phyloP scores from a whole-genome alignment of 2,113 vertebrate species.

The Podarcis cretensis region DNA sequence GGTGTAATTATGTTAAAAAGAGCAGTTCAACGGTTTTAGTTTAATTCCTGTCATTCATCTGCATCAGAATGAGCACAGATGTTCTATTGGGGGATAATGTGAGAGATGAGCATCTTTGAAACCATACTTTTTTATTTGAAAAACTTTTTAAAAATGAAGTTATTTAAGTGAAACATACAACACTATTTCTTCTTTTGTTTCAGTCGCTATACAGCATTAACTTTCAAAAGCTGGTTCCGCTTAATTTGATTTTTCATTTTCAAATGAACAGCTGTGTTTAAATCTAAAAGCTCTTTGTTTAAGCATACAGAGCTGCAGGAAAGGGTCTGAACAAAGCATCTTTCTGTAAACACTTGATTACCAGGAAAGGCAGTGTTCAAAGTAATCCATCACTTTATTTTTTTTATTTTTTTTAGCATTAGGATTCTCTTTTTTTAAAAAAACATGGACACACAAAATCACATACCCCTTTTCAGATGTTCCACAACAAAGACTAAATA shows the following conservation, averaged over 20 bases:
- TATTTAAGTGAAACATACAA: conserved; percentile 76
- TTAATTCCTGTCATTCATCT: conserved; percentile 78
- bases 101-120: conserved; percentile 73
- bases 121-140: conserved; percentile 61
- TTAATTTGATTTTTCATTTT: conserved; percentile 82
- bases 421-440: conserved; percentile 44
- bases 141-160: conserved; percentile 78
- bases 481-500: conserved; percentile 53
- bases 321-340: conserved; percentile 75
- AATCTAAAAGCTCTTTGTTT: conserved; percentile 82
- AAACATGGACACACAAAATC: conserved; percentile 15
- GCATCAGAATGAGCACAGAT: conserved; percentile 80
- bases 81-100: conserved; percentile 73
- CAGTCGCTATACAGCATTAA: conserved; percentile 73
- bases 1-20: conserved; percentile 82
- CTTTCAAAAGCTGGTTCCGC: conserved; percentile 80
- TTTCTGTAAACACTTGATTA: conserved; percentile 78
- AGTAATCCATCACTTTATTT: conserved; percentile 49
- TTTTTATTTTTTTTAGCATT: background rate
- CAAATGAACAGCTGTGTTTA: conserved; percentile 85
- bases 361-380: conserved; percentile 71
- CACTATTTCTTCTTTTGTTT: conserved; percentile 80
- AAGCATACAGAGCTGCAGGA: conserved; percentile 75
- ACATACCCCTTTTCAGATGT: conserved; percentile 53
- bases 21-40: conserved; percentile 62